A percentile compares a stretch with the other conserved stretches of the same genome.
These are phyloP conservation scores for Hemiscyllium ocellatum DNA, from an alignment of 2,113 vertebrate species.

Conservation along the genomic window DNA sequence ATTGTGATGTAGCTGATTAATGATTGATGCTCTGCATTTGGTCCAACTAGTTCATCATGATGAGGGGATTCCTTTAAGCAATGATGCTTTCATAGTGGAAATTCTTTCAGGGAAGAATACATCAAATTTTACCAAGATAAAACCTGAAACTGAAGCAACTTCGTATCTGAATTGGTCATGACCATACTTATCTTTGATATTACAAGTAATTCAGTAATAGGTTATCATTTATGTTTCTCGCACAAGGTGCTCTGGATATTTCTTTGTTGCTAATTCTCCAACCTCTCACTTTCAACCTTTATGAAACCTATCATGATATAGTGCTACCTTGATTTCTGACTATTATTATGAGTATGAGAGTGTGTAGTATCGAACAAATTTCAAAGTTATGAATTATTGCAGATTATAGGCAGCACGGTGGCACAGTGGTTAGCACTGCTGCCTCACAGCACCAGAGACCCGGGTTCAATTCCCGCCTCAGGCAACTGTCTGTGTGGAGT, in stretches of 20 bases:
- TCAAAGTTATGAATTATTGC: not conserved
- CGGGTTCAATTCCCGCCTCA: too few species aligned
- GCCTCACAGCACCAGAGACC: too few species aligned
- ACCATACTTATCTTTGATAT: not conserved
- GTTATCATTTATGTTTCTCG: not conserved
- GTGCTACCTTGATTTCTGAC: not conserved
- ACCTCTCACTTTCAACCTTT: not conserved
- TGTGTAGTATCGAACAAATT: not conserved
- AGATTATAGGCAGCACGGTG: too few species aligned
- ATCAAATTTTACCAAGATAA: not conserved
- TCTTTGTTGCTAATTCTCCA: not conserved
- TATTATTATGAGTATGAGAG: too few species aligned
- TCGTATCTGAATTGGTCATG: not conserved
- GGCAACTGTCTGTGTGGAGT: too few species aligned
- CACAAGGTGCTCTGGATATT: not conserved
- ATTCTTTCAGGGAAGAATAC: not conserved
- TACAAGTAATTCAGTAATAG: not conserved
- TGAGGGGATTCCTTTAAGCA: not conserved
- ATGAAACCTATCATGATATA: not conserved
- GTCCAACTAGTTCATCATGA: not conserved
- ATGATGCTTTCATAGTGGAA: not conserved
- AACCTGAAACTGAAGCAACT: not conserved
- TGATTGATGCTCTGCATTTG: not conserved
- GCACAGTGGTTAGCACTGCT: too few species aligned
- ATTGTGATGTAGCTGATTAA: not conserved